phyloP scores from a whole-genome alignment of 2,888 invertebrate species.

The Eucriotettix oculatus region DNA sequence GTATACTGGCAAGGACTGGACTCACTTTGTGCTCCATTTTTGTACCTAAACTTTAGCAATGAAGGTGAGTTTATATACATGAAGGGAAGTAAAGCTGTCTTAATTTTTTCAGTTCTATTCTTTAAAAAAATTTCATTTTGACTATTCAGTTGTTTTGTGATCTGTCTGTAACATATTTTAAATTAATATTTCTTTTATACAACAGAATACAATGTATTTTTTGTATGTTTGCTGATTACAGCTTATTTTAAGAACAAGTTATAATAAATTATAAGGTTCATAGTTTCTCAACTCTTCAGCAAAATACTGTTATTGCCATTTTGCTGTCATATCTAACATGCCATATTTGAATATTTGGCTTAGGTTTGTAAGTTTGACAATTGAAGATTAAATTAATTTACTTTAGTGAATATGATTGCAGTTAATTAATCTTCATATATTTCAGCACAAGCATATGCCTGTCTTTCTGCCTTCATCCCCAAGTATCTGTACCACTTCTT shows the following conservation, averaged over 20 bases:
- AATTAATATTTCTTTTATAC: too few species aligned
- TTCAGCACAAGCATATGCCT: conserved; percentile 85
- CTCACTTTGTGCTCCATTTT: conserved; percentile 92
- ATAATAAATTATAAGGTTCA: too few species aligned
- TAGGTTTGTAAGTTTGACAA: too few species aligned
- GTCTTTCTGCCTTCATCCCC: conserved; percentile 87
- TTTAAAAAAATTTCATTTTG: background rate
- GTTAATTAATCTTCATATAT: conserved; percentile 15
- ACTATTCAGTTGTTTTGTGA: background rate
- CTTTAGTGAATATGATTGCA: too few species aligned
- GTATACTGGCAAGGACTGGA: conserved; percentile 99
- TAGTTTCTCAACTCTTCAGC: too few species aligned
- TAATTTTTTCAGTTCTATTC: background rate
- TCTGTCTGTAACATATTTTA: background rate
- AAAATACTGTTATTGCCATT: too few species aligned
- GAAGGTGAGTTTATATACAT: conserved; percentile 46
- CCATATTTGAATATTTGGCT: too few species aligned
- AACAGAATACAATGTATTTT: too few species aligned
- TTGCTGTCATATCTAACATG: too few species aligned
- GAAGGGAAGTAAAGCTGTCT: background rate
- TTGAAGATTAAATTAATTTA: too few species aligned
- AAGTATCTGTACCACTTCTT: conserved; percentile 96
- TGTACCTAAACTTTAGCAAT: conserved; percentile 90
- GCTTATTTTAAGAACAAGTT: too few species aligned
- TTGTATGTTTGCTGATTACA: too few species aligned